These are phyloP conservation scores for Drosophila murphyi DNA, from an alignment of 1,140 invertebrate species.

Conservation along the genomic window DNA sequence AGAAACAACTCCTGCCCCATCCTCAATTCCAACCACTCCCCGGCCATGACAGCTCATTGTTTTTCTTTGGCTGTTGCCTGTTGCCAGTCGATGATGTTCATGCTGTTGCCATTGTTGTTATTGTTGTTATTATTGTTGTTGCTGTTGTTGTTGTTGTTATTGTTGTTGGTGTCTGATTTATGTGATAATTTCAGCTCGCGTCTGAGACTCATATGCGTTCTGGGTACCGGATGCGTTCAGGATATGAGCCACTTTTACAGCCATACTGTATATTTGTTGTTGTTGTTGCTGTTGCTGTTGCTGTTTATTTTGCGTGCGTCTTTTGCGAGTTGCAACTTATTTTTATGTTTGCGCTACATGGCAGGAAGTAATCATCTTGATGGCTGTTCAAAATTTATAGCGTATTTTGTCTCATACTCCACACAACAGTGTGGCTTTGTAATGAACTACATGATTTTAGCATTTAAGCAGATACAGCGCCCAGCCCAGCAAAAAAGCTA, in stretches of 20 bases:
- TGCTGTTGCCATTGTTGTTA: conserved; percentile 29
- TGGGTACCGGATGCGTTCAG: conserved; percentile 71
- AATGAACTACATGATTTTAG: conserved; percentile 81
- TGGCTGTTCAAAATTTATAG: conserved; percentile 82
- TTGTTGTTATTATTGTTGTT: neutral
- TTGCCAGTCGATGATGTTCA: conserved; percentile 7
- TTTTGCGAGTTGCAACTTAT: conserved; percentile 70
- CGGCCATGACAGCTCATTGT: conserved; percentile 47
- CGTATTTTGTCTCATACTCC: conserved; percentile 42
- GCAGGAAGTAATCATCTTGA: conserved; percentile 82
- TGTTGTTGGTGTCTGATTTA: conserved; percentile 67
- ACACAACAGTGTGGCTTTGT: conserved; percentile 22
- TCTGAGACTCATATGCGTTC: conserved; percentile 68
- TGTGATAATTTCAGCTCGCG: conserved; percentile 76
- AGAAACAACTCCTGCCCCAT: neutral
- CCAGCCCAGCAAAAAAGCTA: conserved; percentile 8
- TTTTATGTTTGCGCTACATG: conserved; percentile 77
- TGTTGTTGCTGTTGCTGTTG: conserved; percentile 24
- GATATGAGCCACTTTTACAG: conserved; percentile 82
- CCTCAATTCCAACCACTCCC: neutral
- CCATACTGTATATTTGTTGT: conserved; percentile 62
- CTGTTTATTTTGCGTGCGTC: conserved; percentile 63
- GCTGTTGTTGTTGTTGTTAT: conserved; percentile 11
- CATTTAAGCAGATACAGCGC: conserved; percentile 64
- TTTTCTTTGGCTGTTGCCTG: conserved; percentile 37